Conservation (phyloP, 2,113 vertebrate species). For the Semnopithecus entellus region DNA sequence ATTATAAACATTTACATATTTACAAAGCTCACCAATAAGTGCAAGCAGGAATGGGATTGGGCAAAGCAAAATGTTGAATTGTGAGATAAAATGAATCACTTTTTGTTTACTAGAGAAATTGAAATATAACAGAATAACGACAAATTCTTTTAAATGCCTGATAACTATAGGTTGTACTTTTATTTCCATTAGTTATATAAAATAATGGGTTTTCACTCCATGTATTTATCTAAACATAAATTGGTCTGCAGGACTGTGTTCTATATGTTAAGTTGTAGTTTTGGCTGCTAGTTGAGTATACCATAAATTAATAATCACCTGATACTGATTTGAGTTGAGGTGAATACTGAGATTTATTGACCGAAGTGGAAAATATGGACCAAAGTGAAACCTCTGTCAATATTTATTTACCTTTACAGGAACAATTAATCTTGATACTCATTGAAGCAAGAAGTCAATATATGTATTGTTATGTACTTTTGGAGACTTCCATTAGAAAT, state of each 20-base stretch:
- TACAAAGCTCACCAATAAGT: neutral
- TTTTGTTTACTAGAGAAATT: slow-evolving; percentile 3
- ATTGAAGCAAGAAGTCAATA: slow-evolving; percentile 78
- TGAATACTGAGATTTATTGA: slow-evolving; percentile 79
- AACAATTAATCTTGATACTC: slow-evolving; percentile 80
- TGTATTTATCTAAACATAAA: slow-evolving; percentile 60
- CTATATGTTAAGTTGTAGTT: slow-evolving; percentile 66
- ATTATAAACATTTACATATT: neutral
- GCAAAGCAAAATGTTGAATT: slow-evolving; percentile 16
- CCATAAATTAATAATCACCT: slow-evolving; percentile 77
- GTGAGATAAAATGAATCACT: neutral
- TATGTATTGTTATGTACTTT: slow-evolving; percentile 78
- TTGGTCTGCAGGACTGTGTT: slow-evolving; percentile 5
- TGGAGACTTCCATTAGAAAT: slow-evolving; percentile 78
- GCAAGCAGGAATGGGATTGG: neutral
- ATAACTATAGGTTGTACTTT: neutral
- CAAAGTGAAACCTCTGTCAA: slow-evolving; percentile 79
- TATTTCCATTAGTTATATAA: slow-evolving; percentile 12
- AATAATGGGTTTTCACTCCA: slow-evolving; percentile 3
- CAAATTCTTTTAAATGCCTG: neutral
- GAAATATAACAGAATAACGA: neutral
- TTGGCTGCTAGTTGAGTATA: slow-evolving; percentile 57
- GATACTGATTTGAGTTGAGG: slow-evolving; percentile 76
- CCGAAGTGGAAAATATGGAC: slow-evolving; percentile 76
- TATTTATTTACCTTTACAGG: slow-evolving; percentile 80